Base-by-base conservation (phyloP, 1,140 invertebrate species). In the Drosophila asahinai region DNA sequence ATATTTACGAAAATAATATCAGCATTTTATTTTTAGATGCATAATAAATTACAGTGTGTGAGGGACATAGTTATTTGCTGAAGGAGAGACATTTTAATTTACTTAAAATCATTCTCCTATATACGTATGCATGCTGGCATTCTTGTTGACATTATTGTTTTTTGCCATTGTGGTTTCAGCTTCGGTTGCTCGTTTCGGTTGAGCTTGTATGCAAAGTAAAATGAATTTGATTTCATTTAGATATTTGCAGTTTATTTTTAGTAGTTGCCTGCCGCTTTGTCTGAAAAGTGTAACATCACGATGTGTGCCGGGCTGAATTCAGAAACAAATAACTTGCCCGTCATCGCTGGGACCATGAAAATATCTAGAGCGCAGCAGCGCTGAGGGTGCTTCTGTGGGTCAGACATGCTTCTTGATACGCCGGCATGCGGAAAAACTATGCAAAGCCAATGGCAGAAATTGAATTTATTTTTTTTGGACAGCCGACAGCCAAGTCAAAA, bases 211-310 rank as follows among this genome's bases (percentile, higher is more conserved):
- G 30, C 38, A 51, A 55, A 73, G 19, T 36, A 43, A 70, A 65
- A 65, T 22, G 22, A 79, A 79, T 66, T 76, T 54, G 42, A 83
- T 79, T 76, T 83, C 17, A 60, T 80, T 70, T 84, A 70, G 64
- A 76, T 83, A 73, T 51, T 45, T 73, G 68, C 22, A 76, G 58
- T 38, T 36, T 83, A 83, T 83, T 84, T 83, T 70, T 83, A 84
- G 77, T 17, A 49, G 25, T 71, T 76, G 49, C 74, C 61, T 76
- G 43, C 33, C 6, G 17, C 19, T 65, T 74, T 70, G 49, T 54
- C 72, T 61, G 62, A 63, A 60, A 78, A 82, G 49, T 81, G 65
- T 73, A 82, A 54, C 63, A 82, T 74, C 80, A 67, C 42, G 54
- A 25, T 83, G 58, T 54, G 64, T 43, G 11, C 12, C n/a, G 36